Evolutionary conservation across 2,113 vertebrate species (phyloP).

Genomic region (human (Homo sapiens)): GRCh38 chr1:7687501-7688000

Average conservation of each 20-base stretch:
- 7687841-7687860: fast-evolving
- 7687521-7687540: background rate
- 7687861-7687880: background rate
- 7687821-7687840: background rate
- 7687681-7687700: background rate
- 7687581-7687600: background rate
- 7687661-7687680: background rate
- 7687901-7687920: background rate
- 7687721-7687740: background rate
- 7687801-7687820: background rate
- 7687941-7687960: background rate
- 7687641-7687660: background rate
- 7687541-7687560: background rate
- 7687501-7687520: too few species aligned
- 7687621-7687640: background rate
- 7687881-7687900: background rate
- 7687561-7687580: background rate
- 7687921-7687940: fast-evolving
- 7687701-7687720: background rate
- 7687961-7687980: background rate
- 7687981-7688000: background rate
- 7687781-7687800: background rate
- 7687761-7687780: background rate
- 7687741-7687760: background rate
- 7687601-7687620: background rate